Evolutionary conservation across 2,888 invertebrate species (phyloP).

Genomic region (Coleophora flavipennella): DNA sequence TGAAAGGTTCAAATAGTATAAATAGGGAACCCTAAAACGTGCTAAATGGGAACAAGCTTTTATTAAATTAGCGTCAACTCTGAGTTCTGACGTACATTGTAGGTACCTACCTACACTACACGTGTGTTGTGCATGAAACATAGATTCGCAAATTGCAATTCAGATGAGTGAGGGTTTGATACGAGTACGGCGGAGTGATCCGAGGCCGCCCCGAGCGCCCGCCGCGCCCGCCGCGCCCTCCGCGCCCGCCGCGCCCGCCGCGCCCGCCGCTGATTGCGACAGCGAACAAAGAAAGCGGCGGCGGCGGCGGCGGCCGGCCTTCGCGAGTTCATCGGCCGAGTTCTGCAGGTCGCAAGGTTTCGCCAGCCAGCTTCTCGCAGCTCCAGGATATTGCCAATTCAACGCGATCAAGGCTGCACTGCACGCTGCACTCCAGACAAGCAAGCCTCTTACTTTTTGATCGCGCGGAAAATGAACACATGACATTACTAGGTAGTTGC

Average conservation of each 20-base stretch:
- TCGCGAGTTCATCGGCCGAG: conserved; percentile 69
- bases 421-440: conserved; percentile 22
- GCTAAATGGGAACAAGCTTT: too few relatives aligned
- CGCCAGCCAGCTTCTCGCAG: conserved; percentile 68
- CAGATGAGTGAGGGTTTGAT: conserved; percentile 62
- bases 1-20: too few relatives aligned
- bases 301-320: conserved; percentile 57
- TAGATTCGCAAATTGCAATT: conserved; percentile 30
- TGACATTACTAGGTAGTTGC: too few relatives aligned
- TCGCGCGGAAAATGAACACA: conserved; percentile 35
- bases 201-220: conserved; percentile 52
- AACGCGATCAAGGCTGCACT: conserved; percentile 60
- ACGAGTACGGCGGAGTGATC: too few relatives aligned
- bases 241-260: conserved; percentile 52
- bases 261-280: conserved; percentile 54
- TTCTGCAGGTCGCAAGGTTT: conserved; percentile 72
- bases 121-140: too few relatives aligned
- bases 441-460: conserved; percentile 57
- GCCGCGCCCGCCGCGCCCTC: too few relatives aligned
- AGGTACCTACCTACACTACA: too few relatives aligned
- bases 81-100: too few relatives aligned
- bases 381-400: conserved; percentile 73
- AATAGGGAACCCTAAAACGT: too few relatives aligned
- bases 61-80: too few relatives aligned
- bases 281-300: conserved; percentile 69